These are phyloP conservation scores for Pimephales promelas DNA, from an alignment of 2,113 vertebrate genomes.

Conservation along the genomic window DNA sequence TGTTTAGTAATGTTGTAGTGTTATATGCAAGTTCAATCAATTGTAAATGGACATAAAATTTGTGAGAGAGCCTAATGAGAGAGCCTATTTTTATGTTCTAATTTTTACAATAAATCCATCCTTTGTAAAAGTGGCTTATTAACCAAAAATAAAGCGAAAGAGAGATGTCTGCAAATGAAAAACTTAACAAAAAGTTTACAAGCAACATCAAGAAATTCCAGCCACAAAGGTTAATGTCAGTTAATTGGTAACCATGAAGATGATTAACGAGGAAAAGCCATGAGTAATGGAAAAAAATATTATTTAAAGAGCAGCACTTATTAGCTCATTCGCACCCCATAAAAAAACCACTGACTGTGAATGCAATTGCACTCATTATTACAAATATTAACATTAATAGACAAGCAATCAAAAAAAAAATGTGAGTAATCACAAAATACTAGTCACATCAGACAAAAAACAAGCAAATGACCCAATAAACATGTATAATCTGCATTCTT, in stretches of 20 bases:
- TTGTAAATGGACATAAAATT: not conserved
- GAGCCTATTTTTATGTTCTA: not conserved
- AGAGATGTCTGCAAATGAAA: not conserved
- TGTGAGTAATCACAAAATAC: not conserved
- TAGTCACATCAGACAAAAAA: not conserved
- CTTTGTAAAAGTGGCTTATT: not conserved
- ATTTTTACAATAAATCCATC: not conserved
- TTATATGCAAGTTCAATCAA: not conserved
- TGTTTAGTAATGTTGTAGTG: not conserved
- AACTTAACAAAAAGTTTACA: not conserved
- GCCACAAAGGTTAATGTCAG: not conserved
- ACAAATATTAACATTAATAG: not conserved
- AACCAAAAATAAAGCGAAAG: not conserved
- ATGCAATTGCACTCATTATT: not conserved
- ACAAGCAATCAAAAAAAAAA: not conserved
- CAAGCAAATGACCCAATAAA: not conserved
- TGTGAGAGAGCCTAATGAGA: not conserved
- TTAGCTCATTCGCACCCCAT: not conserved
- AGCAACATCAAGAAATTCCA: not conserved
- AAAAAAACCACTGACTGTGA: slow-evolving; percentile 1
- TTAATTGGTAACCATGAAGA: slow-evolving; percentile 34
- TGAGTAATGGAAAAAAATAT: slow-evolving; percentile 62
- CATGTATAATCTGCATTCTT: not conserved
- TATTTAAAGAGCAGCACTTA: slow-evolving; percentile 52
- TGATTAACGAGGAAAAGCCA: slow-evolving; percentile 53